Conservation (phyloP, 2,797 vertebrate genomes). For the Schizothorax lantsangensis region DNA sequence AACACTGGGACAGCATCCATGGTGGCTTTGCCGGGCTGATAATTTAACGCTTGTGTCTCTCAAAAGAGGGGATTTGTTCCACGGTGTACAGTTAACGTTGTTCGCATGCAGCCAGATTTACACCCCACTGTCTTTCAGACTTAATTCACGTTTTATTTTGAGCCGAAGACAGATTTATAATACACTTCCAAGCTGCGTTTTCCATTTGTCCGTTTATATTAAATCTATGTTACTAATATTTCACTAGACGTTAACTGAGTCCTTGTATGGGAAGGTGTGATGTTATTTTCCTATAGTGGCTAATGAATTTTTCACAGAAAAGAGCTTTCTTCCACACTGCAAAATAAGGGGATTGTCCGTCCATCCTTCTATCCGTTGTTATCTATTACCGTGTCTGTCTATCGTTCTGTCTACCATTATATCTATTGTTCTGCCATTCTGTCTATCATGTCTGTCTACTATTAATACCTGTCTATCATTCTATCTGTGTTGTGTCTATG, state of each 20-base stretch:
- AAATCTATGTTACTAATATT: slow-evolving; percentile 29
- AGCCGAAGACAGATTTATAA: slow-evolving; percentile 30
- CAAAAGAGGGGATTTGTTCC: slow-evolving; percentile 40
- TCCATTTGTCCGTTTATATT: slow-evolving; percentile 31
- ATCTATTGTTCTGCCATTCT: neutral
- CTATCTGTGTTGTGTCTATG: neutral
- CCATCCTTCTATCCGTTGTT: neutral
- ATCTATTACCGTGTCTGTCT: neutral
- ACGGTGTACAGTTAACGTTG: slow-evolving; percentile 35
- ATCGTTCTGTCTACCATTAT: neutral
- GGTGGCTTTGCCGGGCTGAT: slow-evolving; percentile 43
- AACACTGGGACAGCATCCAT: slow-evolving; percentile 47
- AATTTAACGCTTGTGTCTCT: slow-evolving; percentile 50
- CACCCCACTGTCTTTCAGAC: slow-evolving; percentile 33
- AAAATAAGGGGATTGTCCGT: neutral
- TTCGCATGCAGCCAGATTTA: slow-evolving; percentile 34
- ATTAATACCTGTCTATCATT: neutral
- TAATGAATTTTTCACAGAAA: neutral
- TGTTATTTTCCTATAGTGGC: neutral
- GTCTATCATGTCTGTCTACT: neutral
- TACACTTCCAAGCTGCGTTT: slow-evolving; percentile 9
- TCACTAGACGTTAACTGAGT: slow-evolving; percentile 14
- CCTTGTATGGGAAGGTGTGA: slow-evolving; percentile 7
- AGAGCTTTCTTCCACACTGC: neutral
- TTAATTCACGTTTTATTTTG: slow-evolving; percentile 39